These are phyloP conservation scores for Acipenser ruthenus DNA, from an alignment of 2,797 vertebrate genomes.

Conservation along the genomic window DNA sequence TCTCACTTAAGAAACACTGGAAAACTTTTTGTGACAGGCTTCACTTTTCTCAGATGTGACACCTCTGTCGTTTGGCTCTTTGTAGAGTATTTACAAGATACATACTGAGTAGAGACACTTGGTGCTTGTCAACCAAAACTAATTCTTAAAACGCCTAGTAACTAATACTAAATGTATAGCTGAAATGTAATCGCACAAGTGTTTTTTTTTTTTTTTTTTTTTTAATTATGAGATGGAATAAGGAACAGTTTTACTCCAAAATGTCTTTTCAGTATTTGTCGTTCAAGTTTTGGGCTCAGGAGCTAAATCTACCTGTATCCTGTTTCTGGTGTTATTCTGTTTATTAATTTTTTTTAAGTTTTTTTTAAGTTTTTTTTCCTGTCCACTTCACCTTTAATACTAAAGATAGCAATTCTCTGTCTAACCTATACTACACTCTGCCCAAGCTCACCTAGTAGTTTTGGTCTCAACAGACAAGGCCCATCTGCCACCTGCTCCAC, in stretches of 20 bases:
- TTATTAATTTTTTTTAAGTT: too few relatives aligned
- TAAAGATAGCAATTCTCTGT: constrained; percentile 15
- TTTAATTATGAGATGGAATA: too few relatives aligned
- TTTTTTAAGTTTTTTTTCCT: background rate
- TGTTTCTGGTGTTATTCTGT: background rate
- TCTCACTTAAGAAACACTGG: constrained; percentile 47
- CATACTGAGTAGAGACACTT: background rate
- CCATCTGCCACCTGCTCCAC: constrained; percentile 88
- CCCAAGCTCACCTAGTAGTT: constrained; percentile 69
- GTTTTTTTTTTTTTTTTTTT: too few relatives aligned
- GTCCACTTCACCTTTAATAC: constrained; percentile 1
- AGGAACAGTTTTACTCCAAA: too few relatives aligned
- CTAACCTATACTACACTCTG: constrained; percentile 48
- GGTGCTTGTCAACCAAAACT: too few relatives aligned
- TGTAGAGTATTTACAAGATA: background rate
- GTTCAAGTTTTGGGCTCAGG: background rate
- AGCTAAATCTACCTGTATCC: background rate
- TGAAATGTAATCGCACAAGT: too few relatives aligned
- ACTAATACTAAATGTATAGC: too few relatives aligned
- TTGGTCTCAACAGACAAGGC: constrained; percentile 79
- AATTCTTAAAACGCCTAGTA: too few relatives aligned
- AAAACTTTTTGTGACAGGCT: constrained; percentile 41
- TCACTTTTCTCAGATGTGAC: constrained; percentile 28
- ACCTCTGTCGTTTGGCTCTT: constrained; percentile 30
- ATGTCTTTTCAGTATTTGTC: too few relatives aligned